Base-by-base conservation (phyloP, 2,888 invertebrate species). In the Molanna angustata region DNA sequence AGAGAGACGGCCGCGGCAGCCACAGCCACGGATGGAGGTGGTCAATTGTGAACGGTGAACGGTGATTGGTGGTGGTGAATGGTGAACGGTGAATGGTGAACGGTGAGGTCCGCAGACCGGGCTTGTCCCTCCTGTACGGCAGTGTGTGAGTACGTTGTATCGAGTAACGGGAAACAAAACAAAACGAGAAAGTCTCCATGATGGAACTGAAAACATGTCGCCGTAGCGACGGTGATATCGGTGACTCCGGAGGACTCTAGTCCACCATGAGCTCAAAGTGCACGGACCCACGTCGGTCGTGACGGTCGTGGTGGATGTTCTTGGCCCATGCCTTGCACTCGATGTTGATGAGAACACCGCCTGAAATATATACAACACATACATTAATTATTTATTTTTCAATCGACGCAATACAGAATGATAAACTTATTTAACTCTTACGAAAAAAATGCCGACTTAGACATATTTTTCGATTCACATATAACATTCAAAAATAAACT, bases 251-350 rank as follows among this genome's bases (percentile, higher is more conserved):
- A 19, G 43, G 45, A 56, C 52, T 67, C 83, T 86, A 88, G 78
- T 94, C 94, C 71, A 94, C 85, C 86, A 94, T 87, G 72, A 94
- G 80, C 79, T 94, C 94, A 79, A 95, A 94, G 78, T 94, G 94
- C 66, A 94, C 93, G 65, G 90, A 90, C 66, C 94, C 95, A 69
- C 90, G 86, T 73, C 90, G 85, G 71, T 94, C 90, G 72, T 85
- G 83, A 68, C 91, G 86, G 76, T 94, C 88, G 74, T 94, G 92
- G 62, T 80, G 68, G 67, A 93, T 90, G 76, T 93, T 93, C 72
- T 84, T 85, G 64, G 93, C 93, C 92, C 92, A 93, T 66, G 92
- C 90, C 80, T 90, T 90, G 80, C 93, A 93, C 75, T 93, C 92
- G 72, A 94, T 88, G 79, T 93, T 93, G 78, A 94, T 91, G 65